Conservation (phyloP, 2,113 vertebrate species). For the Potamarius usumacintae region DNA sequence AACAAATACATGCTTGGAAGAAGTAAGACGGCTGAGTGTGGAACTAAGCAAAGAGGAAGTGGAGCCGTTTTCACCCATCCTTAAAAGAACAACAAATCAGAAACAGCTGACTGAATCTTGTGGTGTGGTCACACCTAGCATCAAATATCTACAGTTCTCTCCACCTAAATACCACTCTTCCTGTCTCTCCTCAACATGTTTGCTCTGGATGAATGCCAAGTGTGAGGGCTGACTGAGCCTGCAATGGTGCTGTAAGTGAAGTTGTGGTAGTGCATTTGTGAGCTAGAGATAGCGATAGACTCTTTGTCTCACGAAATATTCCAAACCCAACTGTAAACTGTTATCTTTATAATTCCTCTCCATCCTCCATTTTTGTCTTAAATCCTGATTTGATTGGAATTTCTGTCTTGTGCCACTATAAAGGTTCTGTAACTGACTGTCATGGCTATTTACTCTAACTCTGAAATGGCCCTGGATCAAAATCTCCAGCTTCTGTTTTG, state of each 20-base stretch:
- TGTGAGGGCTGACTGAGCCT: constrained; percentile 10
- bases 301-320: not conserved
- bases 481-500: constrained; percentile 36
- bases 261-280: not conserved
- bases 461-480: not conserved
- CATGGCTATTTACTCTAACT: not conserved
- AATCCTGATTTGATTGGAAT: not conserved
- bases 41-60: constrained; percentile 14
- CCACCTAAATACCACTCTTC: constrained; percentile 43
- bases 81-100: constrained; percentile 46
- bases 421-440: not conserved
- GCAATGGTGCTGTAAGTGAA: not conserved
- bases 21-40: not conserved
- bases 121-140: constrained; percentile 49
- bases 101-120: constrained; percentile 52
- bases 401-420: not conserved
- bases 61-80: not conserved
- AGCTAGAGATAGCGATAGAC: not conserved
- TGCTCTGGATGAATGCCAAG: constrained; percentile 45
- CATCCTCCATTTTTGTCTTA: not conserved
- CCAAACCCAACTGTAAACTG: not conserved
- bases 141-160: constrained; percentile 46
- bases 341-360: not conserved
- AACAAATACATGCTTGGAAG: not conserved
- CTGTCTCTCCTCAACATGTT: constrained; percentile 47